Evolutionary conservation across 2,888 invertebrate genomes (phyloP), one percentile per base, ranked within the genome.

Genomic region (Oligia fasciuncula): DNA sequence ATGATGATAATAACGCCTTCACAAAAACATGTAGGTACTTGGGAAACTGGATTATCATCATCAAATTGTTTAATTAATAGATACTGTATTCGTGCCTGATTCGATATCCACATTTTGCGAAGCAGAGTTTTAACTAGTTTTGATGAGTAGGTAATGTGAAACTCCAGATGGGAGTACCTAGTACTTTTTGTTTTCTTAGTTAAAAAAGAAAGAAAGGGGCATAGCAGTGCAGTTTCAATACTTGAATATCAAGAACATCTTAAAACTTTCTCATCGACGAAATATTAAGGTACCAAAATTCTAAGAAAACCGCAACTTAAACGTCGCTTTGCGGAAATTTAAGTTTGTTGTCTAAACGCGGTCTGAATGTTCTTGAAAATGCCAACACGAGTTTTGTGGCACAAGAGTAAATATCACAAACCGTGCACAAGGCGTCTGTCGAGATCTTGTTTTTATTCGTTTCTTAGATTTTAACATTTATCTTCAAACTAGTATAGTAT

Each of bases 1-100:
- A 86, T 86, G 72, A 77, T 40, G 23, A n/a, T 70, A 70, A 69
- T 68, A 54, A 71, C 57, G 63, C 73, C 66, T 76, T 76, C 57
- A 72, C 40, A 62, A 46, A 83, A 77, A 75, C 51, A 77, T 49
- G 23, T 65, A 23, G 40, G 19, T 29, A 67, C 69, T 60, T 23
- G 23, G 51, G 35, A 72, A 75, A 83, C 67, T 82, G 73, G 54
- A 73, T 71, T 71, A 11, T 74, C 73, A 79, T 77, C 65, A 74
- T 29, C 71, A 65, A 76, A 76, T 76, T 68, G 29, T 70, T 51
- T 73, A 40, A 81, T 62, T 68, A 75, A 62, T 19, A 70, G 2
- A 51, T 4, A n/a, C 46, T 13, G 49, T 49, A 29, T n/a, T 60
- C 13, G 0, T 14, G 5, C n/a, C 19, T 73, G 14, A 57, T 29